Evolutionary conservation across 2,113 vertebrate genomes (phyloP), one percentile per base, ranked within the genome.

Genomic region (Ictalurus punctatus): DNA sequence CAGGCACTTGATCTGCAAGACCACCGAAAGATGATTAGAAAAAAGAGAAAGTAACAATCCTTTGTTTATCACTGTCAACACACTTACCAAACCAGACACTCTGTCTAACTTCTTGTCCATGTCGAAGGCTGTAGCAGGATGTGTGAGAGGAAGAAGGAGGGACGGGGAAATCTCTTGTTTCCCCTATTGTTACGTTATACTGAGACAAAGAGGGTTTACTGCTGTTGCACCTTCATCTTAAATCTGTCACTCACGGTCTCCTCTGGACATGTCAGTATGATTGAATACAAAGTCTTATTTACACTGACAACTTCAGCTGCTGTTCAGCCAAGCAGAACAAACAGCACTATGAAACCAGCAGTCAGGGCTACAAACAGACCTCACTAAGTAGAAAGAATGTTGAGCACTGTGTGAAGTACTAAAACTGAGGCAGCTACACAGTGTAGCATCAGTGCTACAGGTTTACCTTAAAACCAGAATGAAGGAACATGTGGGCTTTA

Each of bases 1-100:
- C 71, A 91, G 92, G 88, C 84, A 93, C 93, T 95, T 95, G 95
- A 95, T 96, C 95, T 95, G 93, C 91, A 91, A 95, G 95, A 94
- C 94, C 92, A 89, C 85, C 91, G 86, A 91, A 93, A 95, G 92
- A 94, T 91, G 88, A 93, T 93, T 92, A 92, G 82, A 92, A 93
- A 93, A 93, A 92, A 92, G 80, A 90, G 90, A 92, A 94, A 92
- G 94, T 91, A 94, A 95, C 92, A 93, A 83, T 93, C 94, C 95
- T 96, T 96, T 96, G 95, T 94, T 94, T 94, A 95, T 96, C 95
- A 96, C 95, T 96, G 95, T 95, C 95, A 96, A 90, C 86, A 89
- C 91, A 65, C 93, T 95, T 93, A 95, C 94, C 92, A 93, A 94
- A 94, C 95, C 93, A 95, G 95, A 95, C 95, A 92, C 90, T 92